Base-by-base conservation (phyloP, 2,888 invertebrate genomes). In the Drosophila monieri region DNA sequence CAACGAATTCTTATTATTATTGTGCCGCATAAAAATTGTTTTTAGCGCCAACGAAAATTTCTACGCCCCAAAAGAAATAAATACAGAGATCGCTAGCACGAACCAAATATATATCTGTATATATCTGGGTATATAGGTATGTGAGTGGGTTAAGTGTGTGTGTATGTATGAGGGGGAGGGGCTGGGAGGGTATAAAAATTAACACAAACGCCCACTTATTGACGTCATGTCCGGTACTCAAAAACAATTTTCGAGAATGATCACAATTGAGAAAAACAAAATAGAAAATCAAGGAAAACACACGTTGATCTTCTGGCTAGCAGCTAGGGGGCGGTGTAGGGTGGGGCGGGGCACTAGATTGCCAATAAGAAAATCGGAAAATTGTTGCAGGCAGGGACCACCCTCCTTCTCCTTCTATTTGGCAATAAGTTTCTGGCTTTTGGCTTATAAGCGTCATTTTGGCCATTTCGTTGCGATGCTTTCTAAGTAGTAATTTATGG, bases 161-260 rank as follows among this genome's bases (percentile, higher is more conserved):
- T 69, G 57, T 18, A 18, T 18, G 18, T 18, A 18, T 51, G 58
- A 12, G 32, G 32, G 3, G 10, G 9, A 18, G 27, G 3, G 32
- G 10, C 10, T 1, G 32, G 32, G 32, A 32, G 6, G 75, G 64
- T 74, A 74, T 85, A 78, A 76, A 85, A 89, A 89, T 90, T 85
- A 90, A 89, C 85, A 84, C 89, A 88, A 88, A 89, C 91, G 90
- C 90, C 90, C 89, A 90, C 91, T 88, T 88, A 90, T 90, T 90
- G 91, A 90, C 90, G 90, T 91, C 90, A 90, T 87, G 88, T 91
- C 90, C 89, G 90, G 90, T 85, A 90, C 89, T 88, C 86, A 88
- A 89, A 81, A 84, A 88, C 80, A 88, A 84, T 88, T 85, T 88
- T 88, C 80, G 84, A 85, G 88, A 74, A 89, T 88, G 89, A 74